Evolutionary conservation across 2,113 vertebrate genomes (phyloP), one percentile per base, ranked within the genome.

Genomic region (Leucopsar rothschildi): DNA sequence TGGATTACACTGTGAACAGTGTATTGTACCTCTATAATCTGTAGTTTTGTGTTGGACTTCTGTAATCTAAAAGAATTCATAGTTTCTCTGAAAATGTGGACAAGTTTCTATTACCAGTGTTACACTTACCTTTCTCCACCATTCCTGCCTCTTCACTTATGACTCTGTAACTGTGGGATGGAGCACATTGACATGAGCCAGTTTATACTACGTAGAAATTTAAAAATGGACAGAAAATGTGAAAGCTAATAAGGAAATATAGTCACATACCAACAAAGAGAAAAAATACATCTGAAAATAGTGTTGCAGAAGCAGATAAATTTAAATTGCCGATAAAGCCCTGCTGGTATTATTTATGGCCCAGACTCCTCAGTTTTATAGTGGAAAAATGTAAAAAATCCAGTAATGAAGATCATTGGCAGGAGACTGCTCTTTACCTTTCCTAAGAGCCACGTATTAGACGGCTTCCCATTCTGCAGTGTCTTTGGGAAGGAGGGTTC

Each of bases 241-340:
- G 42, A 61, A 92, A 86, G 55, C 55, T 94, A 69, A 35, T 86
- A 35, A 93, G 71, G 59, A 88, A 88, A 77, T 70, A 35, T 0
- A 86, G 63, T 80, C 39, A 35, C 20, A 7, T 78, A 80, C 22
- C 70, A 24, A 39, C 14, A 68, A 84, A 86, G 59, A 73, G 50
- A 39, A 88, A 83, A 76, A 52, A 91, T 64, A 35, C 9, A 84
- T 84, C 53, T 64, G 72, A 84, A 95, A 91, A 91, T 88, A 93
- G 57, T 72, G 45, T 68, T 60, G 50, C 18, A 56, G 60, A 61
- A 88, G 18, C 53, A 82, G 60, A 79, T 91, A 31, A 75, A 70
- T 92, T 69, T 69, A 61, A 77, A 63, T 82, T 73, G 21, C 57
- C 40, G 65, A 61, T 71, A 27, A 82, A 61, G 20, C 55, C 49